Base-by-base conservation (phyloP, 2,113 vertebrate species). In the Xenopus laevis region DNA sequence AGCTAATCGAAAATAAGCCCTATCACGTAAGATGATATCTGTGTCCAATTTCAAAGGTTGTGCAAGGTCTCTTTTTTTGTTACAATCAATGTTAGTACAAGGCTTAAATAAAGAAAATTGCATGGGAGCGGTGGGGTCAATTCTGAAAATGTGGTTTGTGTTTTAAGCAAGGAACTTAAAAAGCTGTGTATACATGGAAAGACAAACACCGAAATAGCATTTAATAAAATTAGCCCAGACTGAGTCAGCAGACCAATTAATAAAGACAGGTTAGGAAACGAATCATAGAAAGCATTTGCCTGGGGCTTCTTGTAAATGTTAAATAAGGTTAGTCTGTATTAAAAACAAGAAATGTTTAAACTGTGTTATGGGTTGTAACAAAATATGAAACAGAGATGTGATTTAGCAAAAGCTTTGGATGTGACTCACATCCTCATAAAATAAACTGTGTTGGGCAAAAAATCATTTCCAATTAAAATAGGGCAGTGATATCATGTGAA, bases 1-100 rank as follows among this genome's bases (percentile, higher is more conserved):
- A 69, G 59, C 66, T 69, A 76, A 76, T 69, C 46, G 73, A 76
- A 69, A 76, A 62, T 76, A 76, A 76, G 58, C 59, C 66, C 65
- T 68, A 76, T 69, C 65, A 63, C 45, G 73, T 69, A 76, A 76
- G 62, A 40, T 23, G 73, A 76, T 76, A 68, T 21, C 65, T 76
- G 66, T 69, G 66, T 62, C 73, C 66, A 76, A 68, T 76, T 68
- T 55, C 73, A 76, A 68, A 68, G 73, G 66, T 30, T 62, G n/a
- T n/a, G 13, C 59, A 17, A 33, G 10, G 65, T 76, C 65, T 30
- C 20, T 23, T 40, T 52, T 17, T 58, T 11, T 65, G 50, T 16
- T 57, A 15, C 50, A 52, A 61, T 30, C 15, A 44, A 18, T 23
- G 13, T 46, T 18, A 63, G 71, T 53, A 30, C n/a, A 23, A 65